Evolutionary conservation across 2,888 invertebrate genomes (phyloP), one percentile per base, ranked within the genome.

Genomic region (Pogonocherus hispidulus): DNA sequence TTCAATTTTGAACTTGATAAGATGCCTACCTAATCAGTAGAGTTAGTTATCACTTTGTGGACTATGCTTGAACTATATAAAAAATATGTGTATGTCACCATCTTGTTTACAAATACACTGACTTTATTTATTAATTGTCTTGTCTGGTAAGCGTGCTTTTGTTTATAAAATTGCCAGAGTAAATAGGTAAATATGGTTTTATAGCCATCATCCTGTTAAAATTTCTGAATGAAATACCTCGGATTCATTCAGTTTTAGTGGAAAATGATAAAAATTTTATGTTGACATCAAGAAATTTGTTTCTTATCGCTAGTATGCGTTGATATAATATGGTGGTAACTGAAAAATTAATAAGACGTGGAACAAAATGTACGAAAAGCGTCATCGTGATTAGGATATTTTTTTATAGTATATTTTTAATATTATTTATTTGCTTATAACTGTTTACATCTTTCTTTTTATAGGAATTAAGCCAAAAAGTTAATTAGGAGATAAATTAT

Each of bases 91-190:
- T 47, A 47, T 22, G 47, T 18, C 14, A 22, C 20, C 9, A 20
- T 47, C 22, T 47, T 47, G n/a, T 52, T 52, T 22, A 52, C 8
- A 20, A 16, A 52, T 11, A n/a, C 11, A 8, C 20, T 22, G 47
- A 19, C 8, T 47, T 14, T 9, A 9, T 47, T 47, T 20, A 20
- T 22, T 20, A 47, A 47, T 20, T 47, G 22, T 20, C 5, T n/a
- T 41, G 20, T 37, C 35, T 37, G 14, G 9, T 51, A 62, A 62
- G 62, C 37, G 62, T 62, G 62, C 16, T 49, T 49, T 62, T 62
- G 62, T 62, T 62, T 51, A 62, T 62, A 62, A 59, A 18, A 37
- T 35, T 35, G 3, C 18, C 8, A 5, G 11, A 35, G 27, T 47
- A 51, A 16, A 46, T n/a, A 62, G 37, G 37, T 62, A 51, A 51